phyloP scores from a whole-genome alignment of 2,797 vertebrate genomes.

The Bradypus variegatus region DNA sequence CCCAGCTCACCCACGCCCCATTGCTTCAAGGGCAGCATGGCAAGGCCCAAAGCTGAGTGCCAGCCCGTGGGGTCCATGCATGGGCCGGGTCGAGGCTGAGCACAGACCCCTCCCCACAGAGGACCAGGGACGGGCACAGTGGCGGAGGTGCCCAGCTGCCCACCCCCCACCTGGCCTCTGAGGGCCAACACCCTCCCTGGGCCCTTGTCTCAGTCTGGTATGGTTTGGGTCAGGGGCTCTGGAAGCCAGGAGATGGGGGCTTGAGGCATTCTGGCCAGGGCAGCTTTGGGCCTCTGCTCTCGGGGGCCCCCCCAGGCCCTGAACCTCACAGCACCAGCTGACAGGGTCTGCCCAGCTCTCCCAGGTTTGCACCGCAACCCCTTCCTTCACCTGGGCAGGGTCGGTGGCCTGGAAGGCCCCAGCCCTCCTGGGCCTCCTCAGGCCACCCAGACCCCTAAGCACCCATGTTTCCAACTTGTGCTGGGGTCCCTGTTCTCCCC shows the following conservation, averaged over 20 bases:
- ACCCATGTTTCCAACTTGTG: background rate
- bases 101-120: background rate
- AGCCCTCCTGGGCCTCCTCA: background rate
- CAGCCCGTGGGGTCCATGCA: background rate
- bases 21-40: background rate
- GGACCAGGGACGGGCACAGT: background rate
- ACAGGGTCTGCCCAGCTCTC: background rate
- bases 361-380: background rate
- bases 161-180: background rate
- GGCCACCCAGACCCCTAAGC: background rate
- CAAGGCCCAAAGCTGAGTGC: background rate
- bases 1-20: background rate
- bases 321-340: background rate
- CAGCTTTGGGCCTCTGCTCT: background rate
- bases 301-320: background rate
- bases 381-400: background rate
- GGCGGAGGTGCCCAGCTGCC: background rate
- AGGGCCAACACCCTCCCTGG: background rate
- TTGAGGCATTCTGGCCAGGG: background rate
- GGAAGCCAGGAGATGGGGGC: background rate
- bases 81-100: background rate
- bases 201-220: background rate
- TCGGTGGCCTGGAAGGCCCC: background rate
- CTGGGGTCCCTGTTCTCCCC: background rate
- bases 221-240: background rate